phyloP scores from a whole-genome alignment of 1,140 invertebrate genomes.

The Camponotus floridanus region DNA sequence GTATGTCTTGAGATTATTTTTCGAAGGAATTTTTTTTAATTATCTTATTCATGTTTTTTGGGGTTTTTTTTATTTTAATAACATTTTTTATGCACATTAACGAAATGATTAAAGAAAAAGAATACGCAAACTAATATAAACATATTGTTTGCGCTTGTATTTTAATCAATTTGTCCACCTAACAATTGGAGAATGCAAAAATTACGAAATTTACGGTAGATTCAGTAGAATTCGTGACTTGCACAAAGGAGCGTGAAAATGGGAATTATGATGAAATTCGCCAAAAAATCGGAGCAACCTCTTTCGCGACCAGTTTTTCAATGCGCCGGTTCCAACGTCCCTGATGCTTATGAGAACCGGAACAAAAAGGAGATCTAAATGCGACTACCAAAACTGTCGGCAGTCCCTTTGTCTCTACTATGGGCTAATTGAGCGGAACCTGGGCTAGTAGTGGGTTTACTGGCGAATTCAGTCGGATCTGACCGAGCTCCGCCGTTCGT shows the following conservation, averaged over 20 bases:
- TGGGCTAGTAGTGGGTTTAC: constrained; percentile 54
- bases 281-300: neutral
- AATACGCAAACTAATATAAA: neutral
- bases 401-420: constrained; percentile 70
- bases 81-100: neutral
- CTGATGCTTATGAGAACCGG: neutral
- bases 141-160: neutral
- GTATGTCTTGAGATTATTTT: neutral
- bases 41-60: neutral
- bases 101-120: neutral
- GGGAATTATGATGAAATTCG: constrained; percentile 9
- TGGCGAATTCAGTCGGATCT: constrained; percentile 44
- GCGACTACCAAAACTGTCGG: constrained; percentile 66
- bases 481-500: constrained; percentile 26
- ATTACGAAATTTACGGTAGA: neutral
- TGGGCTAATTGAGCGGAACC: constrained; percentile 71
- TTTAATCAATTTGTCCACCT: neutral
- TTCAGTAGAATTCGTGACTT: neutral
- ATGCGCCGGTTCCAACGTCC: constrained; percentile 2
- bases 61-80: neutral
- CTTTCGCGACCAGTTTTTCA: constrained; percentile 22
- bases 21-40: neutral
- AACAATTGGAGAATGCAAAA: neutral
- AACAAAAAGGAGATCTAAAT: constrained; percentile 39
- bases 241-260: neutral